Evolutionary conservation across 2,888 invertebrate species (phyloP).

Genomic region (Eueremaeus valkanovi): DNA sequence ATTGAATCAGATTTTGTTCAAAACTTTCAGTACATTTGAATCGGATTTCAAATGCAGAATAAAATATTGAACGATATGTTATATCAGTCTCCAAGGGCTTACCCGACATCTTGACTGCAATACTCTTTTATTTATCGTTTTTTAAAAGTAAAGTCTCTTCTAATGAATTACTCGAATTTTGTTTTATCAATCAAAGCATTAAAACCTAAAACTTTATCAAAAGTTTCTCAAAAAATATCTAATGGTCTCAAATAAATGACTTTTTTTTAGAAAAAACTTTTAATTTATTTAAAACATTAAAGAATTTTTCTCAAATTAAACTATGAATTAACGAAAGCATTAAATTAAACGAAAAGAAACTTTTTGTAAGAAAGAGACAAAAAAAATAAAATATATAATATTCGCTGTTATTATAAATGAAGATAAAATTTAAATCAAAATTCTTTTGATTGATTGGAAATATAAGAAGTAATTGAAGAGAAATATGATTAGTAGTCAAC

Average conservation of each 20-base stretch:
- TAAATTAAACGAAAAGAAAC: too few relatives aligned
- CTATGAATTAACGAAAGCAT: too few relatives aligned
- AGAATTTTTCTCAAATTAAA: not conserved
- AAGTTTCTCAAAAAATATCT: not conserved
- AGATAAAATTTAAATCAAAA: too few relatives aligned
- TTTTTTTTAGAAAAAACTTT: not conserved
- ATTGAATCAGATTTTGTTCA: not conserved
- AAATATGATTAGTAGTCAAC: too few relatives aligned
- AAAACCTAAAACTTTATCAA: not conserved
- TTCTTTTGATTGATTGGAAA: too few relatives aligned
- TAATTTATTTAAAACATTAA: not conserved
- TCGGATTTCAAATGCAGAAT: too few relatives aligned
- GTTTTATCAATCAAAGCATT: not conserved
- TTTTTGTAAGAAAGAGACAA: too few relatives aligned
- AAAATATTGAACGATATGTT: not conserved
- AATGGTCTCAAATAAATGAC: conserved; percentile 7
- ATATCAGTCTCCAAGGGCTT: not conserved
- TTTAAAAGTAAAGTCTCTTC: not conserved
- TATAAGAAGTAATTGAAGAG: too few relatives aligned
- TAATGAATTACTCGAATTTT: not conserved
- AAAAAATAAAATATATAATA: too few relatives aligned
- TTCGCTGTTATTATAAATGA: too few relatives aligned
- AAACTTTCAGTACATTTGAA: not conserved
- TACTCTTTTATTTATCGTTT: not conserved
- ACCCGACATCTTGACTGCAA: conserved; percentile 6